Percentiles rank a stretch among this genome's conserved stretches.
Conservation (phyloP, 92 coral and sea anemone genomes). For the Siderastrea radians region DNA sequence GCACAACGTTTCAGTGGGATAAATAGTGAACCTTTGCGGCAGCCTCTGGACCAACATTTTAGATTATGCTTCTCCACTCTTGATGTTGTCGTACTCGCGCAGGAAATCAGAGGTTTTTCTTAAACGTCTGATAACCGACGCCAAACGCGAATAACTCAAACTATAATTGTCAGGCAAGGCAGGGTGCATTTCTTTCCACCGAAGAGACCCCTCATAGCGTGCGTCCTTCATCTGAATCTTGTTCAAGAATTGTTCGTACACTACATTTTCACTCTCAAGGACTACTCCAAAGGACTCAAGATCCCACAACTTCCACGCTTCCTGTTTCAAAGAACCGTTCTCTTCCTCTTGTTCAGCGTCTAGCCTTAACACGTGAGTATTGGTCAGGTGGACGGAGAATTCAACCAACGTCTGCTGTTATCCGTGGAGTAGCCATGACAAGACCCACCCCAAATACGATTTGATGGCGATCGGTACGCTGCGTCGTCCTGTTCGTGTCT, state of each 20-base stretch:
- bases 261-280: slow-evolving; percentile 40
- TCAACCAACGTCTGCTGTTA: slow-evolving; percentile 8
- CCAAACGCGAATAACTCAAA: slow-evolving; percentile 42
- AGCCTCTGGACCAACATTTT: slow-evolving; percentile 42
- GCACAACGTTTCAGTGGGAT: slow-evolving; percentile 77
- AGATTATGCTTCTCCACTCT: slow-evolving; percentile 62
- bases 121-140: slow-evolving; percentile 40
- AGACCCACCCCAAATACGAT: slow-evolving; percentile 71
- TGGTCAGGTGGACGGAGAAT: slow-evolving; percentile 1
- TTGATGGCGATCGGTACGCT: slow-evolving; percentile 68
- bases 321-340: slow-evolving; percentile 29
- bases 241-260: slow-evolving; percentile 39
- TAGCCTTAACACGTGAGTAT: slow-evolving; percentile 22
- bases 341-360: slow-evolving; percentile 23
- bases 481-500: slow-evolving; percentile 39
- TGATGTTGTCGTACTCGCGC: slow-evolving; percentile 70
- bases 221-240: slow-evolving; percentile 21
- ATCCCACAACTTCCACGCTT: slow-evolving; percentile 69
- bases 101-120: slow-evolving; percentile 29
- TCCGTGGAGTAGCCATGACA: slow-evolving; percentile 68
- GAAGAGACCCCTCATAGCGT: slow-evolving; percentile 45
- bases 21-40: slow-evolving; percentile 73
- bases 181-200: slow-evolving; percentile 47
- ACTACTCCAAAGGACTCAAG: slow-evolving; percentile 56
- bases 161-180: slow-evolving; percentile 49